Percentiles rank a stretch among this genome's conserved stretches.
These are phyloP conservation scores for Axinella damicornis DNA, from an alignment of 37 sponge, comb jelly and placozoan species.

Conservation along the genomic window DNA sequence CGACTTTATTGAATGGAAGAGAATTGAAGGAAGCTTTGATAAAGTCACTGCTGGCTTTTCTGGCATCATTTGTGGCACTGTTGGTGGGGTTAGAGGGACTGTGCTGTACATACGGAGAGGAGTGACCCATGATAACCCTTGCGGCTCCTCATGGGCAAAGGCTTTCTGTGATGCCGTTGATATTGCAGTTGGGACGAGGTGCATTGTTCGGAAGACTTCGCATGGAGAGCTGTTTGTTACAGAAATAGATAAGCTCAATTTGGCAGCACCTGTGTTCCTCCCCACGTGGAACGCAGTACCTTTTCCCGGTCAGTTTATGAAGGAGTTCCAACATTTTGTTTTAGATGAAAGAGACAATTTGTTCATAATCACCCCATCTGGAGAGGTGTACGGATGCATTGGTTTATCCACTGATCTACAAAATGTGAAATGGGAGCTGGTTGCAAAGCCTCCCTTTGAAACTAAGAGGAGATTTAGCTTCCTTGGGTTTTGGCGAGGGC, in stretches of 20 bases:
- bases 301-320: background rate
- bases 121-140: conserved; percentile 34
- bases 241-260: background rate
- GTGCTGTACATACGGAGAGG: conserved; percentile 33
- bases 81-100: conserved; percentile 24
- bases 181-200: conserved; percentile 30
- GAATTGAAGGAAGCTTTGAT: conserved; percentile 14
- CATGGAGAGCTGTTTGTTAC: background rate
- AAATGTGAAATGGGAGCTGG: background rate
- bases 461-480: background rate
- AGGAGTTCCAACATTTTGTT: background rate
- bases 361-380: background rate
- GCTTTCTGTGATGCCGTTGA: conserved; percentile 17
- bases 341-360: conserved; percentile 23
- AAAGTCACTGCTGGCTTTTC: conserved; percentile 17
- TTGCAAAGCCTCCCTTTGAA: background rate
- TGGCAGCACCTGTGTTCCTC: background rate
- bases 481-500: background rate
- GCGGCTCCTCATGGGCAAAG: conserved; percentile 30
- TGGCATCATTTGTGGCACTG: conserved; percentile 17
- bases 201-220: conserved; percentile 21
- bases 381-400: conserved; percentile 21
- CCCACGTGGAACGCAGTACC: background rate
- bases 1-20: background rate
- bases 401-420: background rate